These are phyloP conservation scores for Eupeodes luniger DNA, from an alignment of 2,888 invertebrate genomes.

Conservation along the genomic window DNA sequence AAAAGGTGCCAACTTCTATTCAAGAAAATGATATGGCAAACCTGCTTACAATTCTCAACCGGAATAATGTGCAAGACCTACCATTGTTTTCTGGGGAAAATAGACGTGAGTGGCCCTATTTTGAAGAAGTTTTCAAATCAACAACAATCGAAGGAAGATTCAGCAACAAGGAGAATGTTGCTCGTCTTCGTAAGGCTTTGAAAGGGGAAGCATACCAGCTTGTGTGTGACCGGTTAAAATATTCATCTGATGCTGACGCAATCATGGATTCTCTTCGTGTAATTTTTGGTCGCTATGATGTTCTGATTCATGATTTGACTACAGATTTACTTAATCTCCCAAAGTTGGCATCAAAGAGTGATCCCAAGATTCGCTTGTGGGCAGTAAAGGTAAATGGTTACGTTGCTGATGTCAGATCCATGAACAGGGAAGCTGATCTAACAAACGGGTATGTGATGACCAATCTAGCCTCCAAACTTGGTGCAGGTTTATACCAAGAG, in stretches of 20 bases:
- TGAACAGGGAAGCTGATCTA: slow-evolving; percentile 31
- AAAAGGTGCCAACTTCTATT: no score
- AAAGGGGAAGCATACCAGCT: slow-evolving; percentile 33
- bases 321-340: neutral
- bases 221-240: slow-evolving; percentile 17
- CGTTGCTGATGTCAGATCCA: slow-evolving; percentile 24
- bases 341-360: slow-evolving; percentile 5
- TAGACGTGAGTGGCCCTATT: no score
- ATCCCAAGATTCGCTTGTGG: no score
- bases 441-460: slow-evolving; percentile 29
- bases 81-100: no score
- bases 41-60: no score
- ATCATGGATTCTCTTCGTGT: slow-evolving; percentile 6
- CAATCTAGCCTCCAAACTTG: slow-evolving; percentile 15
- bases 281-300: slow-evolving; percentile 23
- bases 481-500: slow-evolving; percentile 22
- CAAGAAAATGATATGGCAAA: no score
- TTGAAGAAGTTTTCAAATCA: neutral
- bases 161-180: slow-evolving; percentile 22
- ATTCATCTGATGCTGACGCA: slow-evolving; percentile 15
- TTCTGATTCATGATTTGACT: slow-evolving; percentile 15
- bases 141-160: neutral
- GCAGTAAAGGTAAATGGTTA: no score
- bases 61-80: no score
- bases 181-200: slow-evolving; percentile 10